Percentiles rank a stretch among this genome's conserved stretches.
Conservation (phyloP, 2,797 vertebrate species). For the Spea hammondii region DNA sequence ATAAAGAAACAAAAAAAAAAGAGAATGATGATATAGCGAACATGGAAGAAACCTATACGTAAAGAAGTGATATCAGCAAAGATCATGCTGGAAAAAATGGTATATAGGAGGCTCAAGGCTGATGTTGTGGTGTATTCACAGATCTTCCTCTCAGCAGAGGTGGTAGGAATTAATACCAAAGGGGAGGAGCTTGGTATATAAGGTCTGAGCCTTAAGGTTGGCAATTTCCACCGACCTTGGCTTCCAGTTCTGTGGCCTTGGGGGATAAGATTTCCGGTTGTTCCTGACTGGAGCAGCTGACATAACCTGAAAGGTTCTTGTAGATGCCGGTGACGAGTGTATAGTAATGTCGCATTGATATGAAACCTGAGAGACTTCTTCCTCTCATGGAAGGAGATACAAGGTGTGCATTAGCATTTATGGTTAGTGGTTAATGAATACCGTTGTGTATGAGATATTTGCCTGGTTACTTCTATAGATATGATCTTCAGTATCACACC, state of each 20-base stretch:
- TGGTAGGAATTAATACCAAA: neutral
- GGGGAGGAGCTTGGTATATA: neutral
- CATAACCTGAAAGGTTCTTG: neutral
- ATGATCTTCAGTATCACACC: slow-evolving; percentile 1
- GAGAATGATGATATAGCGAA: too few relatives aligned
- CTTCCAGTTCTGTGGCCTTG: neutral
- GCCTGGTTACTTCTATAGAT: slow-evolving; percentile 13
- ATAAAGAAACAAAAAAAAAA: too few relatives aligned
- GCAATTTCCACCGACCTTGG: neutral
- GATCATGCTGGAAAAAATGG: neutral
- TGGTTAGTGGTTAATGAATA: neutral
- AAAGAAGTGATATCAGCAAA: too few relatives aligned
- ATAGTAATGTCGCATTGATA: too few relatives aligned
- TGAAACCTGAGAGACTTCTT: too few relatives aligned
- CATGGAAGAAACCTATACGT: too few relatives aligned
- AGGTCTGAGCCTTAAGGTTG: neutral
- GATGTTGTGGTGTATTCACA: neutral
- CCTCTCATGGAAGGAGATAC: neutral
- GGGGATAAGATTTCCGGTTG: neutral
- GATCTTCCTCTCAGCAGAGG: neutral
- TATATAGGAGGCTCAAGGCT: neutral
- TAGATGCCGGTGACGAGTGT: too few relatives aligned
- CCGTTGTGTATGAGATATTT: slow-evolving; percentile 6
- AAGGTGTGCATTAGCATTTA: neutral
- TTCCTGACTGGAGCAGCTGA: neutral